Base-by-base conservation (phyloP, 2,888 invertebrate species). In the Apamea epomidion region DNA sequence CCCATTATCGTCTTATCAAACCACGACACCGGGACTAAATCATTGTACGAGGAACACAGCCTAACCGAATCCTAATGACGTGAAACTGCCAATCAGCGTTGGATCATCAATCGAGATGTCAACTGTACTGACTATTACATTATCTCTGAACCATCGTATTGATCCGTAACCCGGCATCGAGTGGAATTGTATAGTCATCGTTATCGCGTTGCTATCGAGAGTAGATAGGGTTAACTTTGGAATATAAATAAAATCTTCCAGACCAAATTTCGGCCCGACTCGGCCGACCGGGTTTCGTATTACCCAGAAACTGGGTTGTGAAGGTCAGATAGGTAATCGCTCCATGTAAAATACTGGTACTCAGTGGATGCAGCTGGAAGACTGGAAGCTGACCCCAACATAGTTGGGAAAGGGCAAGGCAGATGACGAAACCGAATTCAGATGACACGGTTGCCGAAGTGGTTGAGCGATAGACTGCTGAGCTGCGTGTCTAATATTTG, bases 21-120 rank as follows among this genome's bases (percentile, higher is more conserved):
- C 12, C 45, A 12, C 2, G 3, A 58, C 45, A 42, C 8, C 0
- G 18, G 60, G 74, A 60, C 74, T 62, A 68, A 74, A 81, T 81
- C 81, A 32, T 60, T 21, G 51, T 51, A 37, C 48, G 1, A 5
- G 32, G 37, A 65, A 73, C 58, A 68, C n/a, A 21, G 21, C 16
- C 65, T 51, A 67, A 25, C 58, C 25, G 12, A 54, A 32, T 80
- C 2, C 60, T 81, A 62, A 81, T 68, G 81, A 69, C 82, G 21
- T 37, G 60, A 81, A 74, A 16, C 54, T 81, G 68, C 60, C 62
- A 69, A 75, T 81, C 68, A 69, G 68, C 45, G 8, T 25, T 18
- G 37, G 58, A 73, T 80, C 80, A 80, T 80, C 80, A 80, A 80
- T 80, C 25, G 29, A 29, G 18, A 4, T 73, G 80, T 80, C 80